Conservation (phyloP, 2,888 invertebrate genomes). For the Leptinotarsa juncta region DNA sequence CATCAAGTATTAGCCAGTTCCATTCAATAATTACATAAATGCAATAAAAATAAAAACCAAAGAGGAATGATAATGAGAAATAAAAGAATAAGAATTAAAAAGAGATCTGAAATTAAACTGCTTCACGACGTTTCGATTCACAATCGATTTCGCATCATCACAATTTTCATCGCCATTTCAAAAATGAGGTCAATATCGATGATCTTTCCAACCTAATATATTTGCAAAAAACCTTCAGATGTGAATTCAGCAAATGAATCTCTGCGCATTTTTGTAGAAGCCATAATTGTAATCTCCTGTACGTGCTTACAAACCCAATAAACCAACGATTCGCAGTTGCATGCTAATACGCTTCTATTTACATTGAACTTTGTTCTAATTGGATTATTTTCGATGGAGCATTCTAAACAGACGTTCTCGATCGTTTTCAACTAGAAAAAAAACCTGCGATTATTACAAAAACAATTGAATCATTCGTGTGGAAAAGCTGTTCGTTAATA, state of each 20-base stretch:
- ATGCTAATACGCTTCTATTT: constrained; percentile 4
- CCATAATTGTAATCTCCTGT: neutral
- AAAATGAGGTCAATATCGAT: neutral
- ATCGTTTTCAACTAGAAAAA: neutral
- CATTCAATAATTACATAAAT: too few relatives aligned
- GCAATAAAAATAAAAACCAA: too few relatives aligned
- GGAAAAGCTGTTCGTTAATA: neutral
- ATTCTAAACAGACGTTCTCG: neutral
- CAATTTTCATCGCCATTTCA: too few relatives aligned
- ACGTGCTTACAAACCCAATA: constrained; percentile 11
- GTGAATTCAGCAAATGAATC: neutral
- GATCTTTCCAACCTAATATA: neutral
- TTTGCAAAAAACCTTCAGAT: neutral
- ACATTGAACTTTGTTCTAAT: constrained; percentile 16
- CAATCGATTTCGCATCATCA: too few relatives aligned
- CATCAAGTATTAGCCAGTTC: too few relatives aligned
- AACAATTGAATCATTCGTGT: neutral
- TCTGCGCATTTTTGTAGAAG: neutral
- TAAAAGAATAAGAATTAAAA: too few relatives aligned
- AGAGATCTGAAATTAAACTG: too few relatives aligned
- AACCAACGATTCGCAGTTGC: neutral
- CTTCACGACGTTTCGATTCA: too few relatives aligned
- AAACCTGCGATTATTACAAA: neutral
- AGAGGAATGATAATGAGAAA: too few relatives aligned
- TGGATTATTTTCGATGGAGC: constrained; percentile 7